phyloP scores from a whole-genome alignment of 2,888 invertebrate species.

The Rotaria macrura region DNA sequence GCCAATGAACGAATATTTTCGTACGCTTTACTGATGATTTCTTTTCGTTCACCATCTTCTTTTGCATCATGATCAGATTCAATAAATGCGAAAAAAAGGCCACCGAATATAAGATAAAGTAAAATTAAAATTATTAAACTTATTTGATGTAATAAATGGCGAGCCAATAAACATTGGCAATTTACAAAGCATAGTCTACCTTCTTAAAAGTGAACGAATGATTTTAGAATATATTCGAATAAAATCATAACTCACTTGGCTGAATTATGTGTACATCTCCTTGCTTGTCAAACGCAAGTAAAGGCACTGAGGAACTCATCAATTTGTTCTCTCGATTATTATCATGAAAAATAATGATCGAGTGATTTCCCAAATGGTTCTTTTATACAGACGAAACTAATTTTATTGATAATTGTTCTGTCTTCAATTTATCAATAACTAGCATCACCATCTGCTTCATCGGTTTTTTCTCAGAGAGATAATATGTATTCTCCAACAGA shows the following conservation, averaged over 20 bases:
- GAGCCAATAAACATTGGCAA: neutral
- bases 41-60: neutral
- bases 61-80: neutral
- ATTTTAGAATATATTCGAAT: neutral
- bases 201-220: too few relatives aligned
- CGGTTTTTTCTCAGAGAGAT: neutral
- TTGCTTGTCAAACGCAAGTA: neutral
- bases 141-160: neutral
- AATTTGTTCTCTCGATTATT: neutral
- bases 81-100: neutral
- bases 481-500: too few relatives aligned
- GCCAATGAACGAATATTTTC: neutral
- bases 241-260: neutral
- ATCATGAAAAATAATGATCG: neutral
- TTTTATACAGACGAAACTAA: neutral
- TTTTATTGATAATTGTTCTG: neutral
- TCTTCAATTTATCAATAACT: neutral
- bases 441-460: neutral
- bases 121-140: neutral
- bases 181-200: neutral
- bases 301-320: neutral
- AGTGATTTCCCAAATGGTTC: neutral
- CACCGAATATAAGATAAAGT: neutral
- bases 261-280: neutral
- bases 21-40: neutral